Base-by-base conservation (phyloP, 1,140 invertebrate species). In the Drosophila grimshawi region DNA sequence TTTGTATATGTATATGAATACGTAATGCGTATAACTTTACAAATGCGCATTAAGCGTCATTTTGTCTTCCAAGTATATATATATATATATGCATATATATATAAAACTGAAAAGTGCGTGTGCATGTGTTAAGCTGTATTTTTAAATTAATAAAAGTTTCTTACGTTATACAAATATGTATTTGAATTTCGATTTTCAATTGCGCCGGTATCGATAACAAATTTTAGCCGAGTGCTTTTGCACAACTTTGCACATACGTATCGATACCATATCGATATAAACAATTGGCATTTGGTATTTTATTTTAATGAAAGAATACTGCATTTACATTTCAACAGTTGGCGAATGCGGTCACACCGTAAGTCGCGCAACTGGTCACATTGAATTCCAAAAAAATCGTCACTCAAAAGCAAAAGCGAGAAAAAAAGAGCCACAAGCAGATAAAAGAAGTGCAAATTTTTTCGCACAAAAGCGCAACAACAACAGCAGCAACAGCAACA, bases 61-160 rank as follows among this genome's bases (percentile, higher is more conserved):
- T 83, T 79, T 83, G 81, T 83, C 81, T 83, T 83, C 81, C 81
- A 83, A 80, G 64, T 83, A 73, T 76, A 76, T 83, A 59, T 43
- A 43, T 19, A 19, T 19, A 19, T 19, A 19, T 1, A 19, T n/a
- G n/a, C 1, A 19, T 19, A 19, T 19, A 19, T 19, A 19, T 19
- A 19, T 19, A 19, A 19, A 43, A 43, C n/a, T 8, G n/a, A 43
- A 43, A 71, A 74, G 46, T 63, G 57, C 56, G 48, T 55, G 57
- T 76, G 80, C 77, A 82, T 71, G 76, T 73, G 69, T 66, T 68
- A 56, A 73, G 70, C 57, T 73, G 33, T 82, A 83, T 57, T 55
- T 69, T 49, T 35, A 32, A 69, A 74, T 57, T 39, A 83, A 70
- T 75, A 73, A 80, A 83, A 80, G 60, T 85, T 83, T 83, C 81